Conservation (phyloP, 2,888 invertebrate species). For the Lasioglossum zephyrum region DNA sequence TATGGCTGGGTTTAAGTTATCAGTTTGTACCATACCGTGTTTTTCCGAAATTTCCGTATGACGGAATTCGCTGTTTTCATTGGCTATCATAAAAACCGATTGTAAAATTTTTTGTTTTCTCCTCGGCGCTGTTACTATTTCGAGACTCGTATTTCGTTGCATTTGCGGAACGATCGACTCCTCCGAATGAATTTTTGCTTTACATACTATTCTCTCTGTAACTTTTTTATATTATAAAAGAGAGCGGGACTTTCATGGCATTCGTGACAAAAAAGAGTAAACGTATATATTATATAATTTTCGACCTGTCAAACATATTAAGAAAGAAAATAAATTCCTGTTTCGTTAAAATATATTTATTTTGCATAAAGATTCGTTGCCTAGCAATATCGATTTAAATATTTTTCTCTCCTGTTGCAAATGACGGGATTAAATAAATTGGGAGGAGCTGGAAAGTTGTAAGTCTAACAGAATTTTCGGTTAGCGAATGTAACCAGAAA, state of each 20-base stretch:
- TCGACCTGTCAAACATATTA: no score
- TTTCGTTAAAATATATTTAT: no score
- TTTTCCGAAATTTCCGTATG: not conserved
- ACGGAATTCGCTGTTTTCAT: not conserved
- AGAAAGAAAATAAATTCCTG: no score
- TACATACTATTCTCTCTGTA: not conserved
- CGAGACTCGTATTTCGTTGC: not conserved
- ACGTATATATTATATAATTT: no score
- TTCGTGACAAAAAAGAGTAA: no score
- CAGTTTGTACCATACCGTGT: not conserved
- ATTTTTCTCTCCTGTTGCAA: no score
- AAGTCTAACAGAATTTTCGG: not conserved
- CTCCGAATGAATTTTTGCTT: not conserved
- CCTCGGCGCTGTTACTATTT: not conserved
- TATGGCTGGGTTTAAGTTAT: not conserved
- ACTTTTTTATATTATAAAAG: not conserved
- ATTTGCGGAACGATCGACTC: not conserved
- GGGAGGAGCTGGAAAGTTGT: not conserved
- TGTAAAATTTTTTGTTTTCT: not conserved
- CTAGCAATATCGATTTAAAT: no score
- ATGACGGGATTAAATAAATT: no score
- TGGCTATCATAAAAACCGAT: not conserved
- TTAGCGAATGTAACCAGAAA: not conserved
- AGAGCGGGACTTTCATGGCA: no score
- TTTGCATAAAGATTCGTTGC: no score